Percentiles rank a stretch among this genome's conserved stretches.
Conservation (phyloP, 2,888 invertebrate genomes). For the Spialia ferax region DNA sequence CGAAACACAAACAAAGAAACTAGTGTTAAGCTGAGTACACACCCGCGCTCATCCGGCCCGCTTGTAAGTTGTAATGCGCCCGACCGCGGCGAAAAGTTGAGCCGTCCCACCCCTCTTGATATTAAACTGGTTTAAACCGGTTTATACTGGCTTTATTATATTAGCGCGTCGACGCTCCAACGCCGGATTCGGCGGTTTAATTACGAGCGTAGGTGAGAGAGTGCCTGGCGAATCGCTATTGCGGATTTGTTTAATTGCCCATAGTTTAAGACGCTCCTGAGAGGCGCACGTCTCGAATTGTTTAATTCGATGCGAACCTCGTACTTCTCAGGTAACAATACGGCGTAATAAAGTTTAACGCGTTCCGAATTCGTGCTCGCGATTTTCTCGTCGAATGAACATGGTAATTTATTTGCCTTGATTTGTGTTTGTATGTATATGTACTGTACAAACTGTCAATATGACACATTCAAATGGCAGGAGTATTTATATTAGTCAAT, state of each 20-base stretch:
- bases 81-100: constrained; percentile 73
- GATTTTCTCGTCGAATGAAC: constrained; percentile 24
- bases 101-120: constrained; percentile 64
- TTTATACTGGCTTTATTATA: constrained; percentile 82
- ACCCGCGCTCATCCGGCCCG: constrained; percentile 63
- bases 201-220: constrained; percentile 55
- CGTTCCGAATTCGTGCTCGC: constrained; percentile 24
- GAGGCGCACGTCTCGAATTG: constrained; percentile 37
- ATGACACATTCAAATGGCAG: not conserved
- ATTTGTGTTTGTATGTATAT: constrained; percentile 3
- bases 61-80: constrained; percentile 66
- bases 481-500: not conserved
- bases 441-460: not conserved
- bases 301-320: constrained; percentile 39
- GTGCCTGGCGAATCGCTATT: constrained; percentile 43
- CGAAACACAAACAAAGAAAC: constrained; percentile 66
- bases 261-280: constrained; percentile 43
- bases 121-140: constrained; percentile 80
- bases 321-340: constrained; percentile 39
- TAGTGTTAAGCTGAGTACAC: constrained; percentile 64
- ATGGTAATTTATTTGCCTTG: constrained; percentile 12
- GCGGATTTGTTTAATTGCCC: constrained; percentile 50
- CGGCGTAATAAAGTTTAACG: constrained; percentile 35
- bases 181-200: constrained; percentile 71
- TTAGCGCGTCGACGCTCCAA: constrained; percentile 73